Evolutionary conservation across 2,888 invertebrate genomes (phyloP).

Genomic region (Hydriomena furcata): DNA sequence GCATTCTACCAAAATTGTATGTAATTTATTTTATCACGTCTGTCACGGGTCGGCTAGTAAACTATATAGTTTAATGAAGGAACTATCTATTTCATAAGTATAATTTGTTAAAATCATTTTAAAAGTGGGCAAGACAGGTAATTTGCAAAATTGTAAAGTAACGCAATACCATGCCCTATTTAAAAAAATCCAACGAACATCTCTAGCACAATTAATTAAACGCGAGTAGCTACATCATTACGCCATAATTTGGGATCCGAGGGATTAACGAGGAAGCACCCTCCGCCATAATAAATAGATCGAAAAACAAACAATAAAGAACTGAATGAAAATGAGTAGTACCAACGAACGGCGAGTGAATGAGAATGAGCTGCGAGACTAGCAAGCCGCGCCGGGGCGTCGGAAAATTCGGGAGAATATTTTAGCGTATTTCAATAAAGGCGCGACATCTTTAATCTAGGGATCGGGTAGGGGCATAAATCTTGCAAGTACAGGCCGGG

Average conservation of each 20-base stretch:
- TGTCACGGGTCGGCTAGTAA: too few relatives aligned
- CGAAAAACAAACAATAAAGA: conserved; percentile 72
- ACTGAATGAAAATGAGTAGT: conserved; percentile 67
- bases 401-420: conserved; percentile 48
- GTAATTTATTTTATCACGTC: too few relatives aligned
- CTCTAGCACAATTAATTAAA: conserved; percentile 35
- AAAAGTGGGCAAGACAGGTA: neutral
- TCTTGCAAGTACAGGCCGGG: conserved; percentile 74
- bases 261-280: conserved; percentile 51
- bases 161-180: conserved; percentile 25
- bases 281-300: conserved; percentile 56
- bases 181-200: conserved; percentile 25
- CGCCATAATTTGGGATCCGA: conserved; percentile 37
- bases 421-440: conserved; percentile 80
- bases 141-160: neutral
- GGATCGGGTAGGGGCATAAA: conserved; percentile 81
- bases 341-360: conserved; percentile 55
- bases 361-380: conserved; percentile 58
- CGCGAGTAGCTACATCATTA: conserved; percentile 40
- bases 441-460: conserved; percentile 83
- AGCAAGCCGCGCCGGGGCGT: conserved; percentile 27
- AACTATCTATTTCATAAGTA: too few relatives aligned
- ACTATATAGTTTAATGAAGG: too few relatives aligned
- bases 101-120: too few relatives aligned
- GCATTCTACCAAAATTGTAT: too few relatives aligned